phyloP scores from a whole-genome alignment of 2,888 invertebrate genomes.

The Papilio gigon region DNA sequence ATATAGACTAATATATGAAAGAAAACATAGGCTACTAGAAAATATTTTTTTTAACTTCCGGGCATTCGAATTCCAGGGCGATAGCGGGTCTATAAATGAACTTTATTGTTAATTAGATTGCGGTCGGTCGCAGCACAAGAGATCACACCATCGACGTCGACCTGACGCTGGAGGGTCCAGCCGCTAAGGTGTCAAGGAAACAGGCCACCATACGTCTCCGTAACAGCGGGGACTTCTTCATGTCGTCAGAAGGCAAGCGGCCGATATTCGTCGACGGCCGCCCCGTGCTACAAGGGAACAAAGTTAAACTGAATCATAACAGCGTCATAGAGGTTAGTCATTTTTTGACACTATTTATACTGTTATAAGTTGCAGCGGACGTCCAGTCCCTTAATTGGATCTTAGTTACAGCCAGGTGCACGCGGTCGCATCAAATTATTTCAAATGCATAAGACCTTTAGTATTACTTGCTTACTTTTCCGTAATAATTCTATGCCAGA shows the following conservation, averaged over 20 bases:
- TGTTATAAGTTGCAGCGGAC: conserved; percentile 40
- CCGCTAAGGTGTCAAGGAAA: conserved; percentile 95
- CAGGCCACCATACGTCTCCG: conserved; percentile 95
- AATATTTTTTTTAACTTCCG: too few species aligned
- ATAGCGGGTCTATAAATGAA: too few species aligned
- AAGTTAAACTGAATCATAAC: conserved; percentile 95
- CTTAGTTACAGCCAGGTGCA: too few species aligned
- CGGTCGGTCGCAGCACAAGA: conserved; percentile 94
- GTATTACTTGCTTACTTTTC: too few species aligned
- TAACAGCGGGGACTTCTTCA: conserved; percentile 96
- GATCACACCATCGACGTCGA: conserved; percentile 96
- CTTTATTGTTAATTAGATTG: conserved; percentile 83
- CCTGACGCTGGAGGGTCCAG: conserved; percentile 95
- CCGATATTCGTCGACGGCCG: conserved; percentile 97
- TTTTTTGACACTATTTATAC: conserved; percentile 35
- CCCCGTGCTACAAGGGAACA: conserved; percentile 93
- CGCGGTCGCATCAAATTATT: too few species aligned
- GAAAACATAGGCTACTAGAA: too few species aligned
- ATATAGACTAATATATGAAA: too few species aligned
- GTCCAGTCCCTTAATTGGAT: conserved; percentile 42
- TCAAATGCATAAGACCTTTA: too few species aligned
- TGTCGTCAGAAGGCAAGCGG: conserved; percentile 96
- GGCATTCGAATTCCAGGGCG: too few species aligned
- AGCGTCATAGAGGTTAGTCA: conserved; percentile 92
- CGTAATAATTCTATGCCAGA: too few species aligned